Evolutionary conservation across 64 coral and sea anemone genomes (phyloP).

Genomic region (Montipora efflorescens): DNA sequence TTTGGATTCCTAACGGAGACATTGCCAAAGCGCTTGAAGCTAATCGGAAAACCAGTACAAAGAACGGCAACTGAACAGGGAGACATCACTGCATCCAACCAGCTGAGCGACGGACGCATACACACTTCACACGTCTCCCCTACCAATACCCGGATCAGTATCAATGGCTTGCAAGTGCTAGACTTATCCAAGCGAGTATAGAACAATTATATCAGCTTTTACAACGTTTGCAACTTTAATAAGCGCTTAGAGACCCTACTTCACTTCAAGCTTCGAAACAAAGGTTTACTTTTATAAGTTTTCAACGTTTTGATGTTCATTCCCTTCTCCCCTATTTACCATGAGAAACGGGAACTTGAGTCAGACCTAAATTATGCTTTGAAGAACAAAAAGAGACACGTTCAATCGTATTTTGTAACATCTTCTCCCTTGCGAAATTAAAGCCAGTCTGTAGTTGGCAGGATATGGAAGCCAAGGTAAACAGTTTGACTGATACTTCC

Average conservation of each 20-base stretch:
- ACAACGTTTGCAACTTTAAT: background rate
- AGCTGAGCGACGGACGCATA: background rate
- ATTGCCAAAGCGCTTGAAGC: too few relatives aligned
- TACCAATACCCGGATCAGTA: background rate
- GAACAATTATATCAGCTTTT: slow-evolving; percentile 6
- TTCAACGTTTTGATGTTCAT: background rate
- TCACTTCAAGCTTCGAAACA: slow-evolving; percentile 26
- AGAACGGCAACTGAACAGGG: background rate
- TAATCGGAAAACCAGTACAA: too few relatives aligned
- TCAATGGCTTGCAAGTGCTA: background rate
- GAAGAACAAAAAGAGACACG: slow-evolving; percentile 10
- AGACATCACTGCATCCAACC: background rate
- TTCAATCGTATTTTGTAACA: background rate
- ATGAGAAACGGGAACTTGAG: background rate
- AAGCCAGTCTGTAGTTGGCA: slow-evolving; percentile 49
- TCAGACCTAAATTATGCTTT: background rate
- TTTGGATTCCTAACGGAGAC: background rate
- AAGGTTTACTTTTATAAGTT: background rate
- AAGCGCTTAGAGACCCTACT: slow-evolving; percentile 3
- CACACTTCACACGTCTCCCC: background rate
- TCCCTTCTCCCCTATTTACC: background rate
- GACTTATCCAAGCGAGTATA: background rate
- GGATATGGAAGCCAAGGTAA: slow-evolving; percentile 66
- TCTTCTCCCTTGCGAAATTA: slow-evolving; percentile 1
- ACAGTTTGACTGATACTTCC: slow-evolving; percentile 80